Evolutionary conservation across 2,797 vertebrate genomes (phyloP), one percentile per base, ranked within the genome.

Genomic region (Aeoliscus strigatus): DNA sequence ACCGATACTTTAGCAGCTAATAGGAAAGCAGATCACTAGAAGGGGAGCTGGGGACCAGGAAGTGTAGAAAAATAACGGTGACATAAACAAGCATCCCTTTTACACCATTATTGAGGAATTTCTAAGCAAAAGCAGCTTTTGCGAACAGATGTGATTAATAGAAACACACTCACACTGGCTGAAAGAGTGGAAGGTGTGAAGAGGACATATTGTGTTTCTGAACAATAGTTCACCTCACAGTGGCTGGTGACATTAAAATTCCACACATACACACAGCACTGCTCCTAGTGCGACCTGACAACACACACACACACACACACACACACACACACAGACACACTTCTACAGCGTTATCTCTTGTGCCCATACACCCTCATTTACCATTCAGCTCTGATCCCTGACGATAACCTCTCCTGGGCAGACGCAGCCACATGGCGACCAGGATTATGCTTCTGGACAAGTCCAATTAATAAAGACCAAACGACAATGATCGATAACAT

Each of bases 391-490:
- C 59, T 52, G 70, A 80, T 74, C 35, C 44, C 44, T 47, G 37
- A 24, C 21, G 77, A 81, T 81, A 76, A 76, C 75, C 71, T 74
- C 69, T 63, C 39, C 18, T 50, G 39, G 21, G 44, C 33, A 50
- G 40, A 56, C 11, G 31, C 37, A 33, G 60, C 27, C 33, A 25
- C 21, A 32, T 3, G 1, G 30, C 36, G 46, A 54, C 47, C 43
- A 43, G 44, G 58, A 77, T 80, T 77, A 55, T 42, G 26, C 41
- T 47, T 62, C 60, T 62, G 66, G 66, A 75, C 67, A 33, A 72
- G 55, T 58, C 52, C 29, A 74, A 75, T 82, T 78, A 77, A 80
- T 58, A 60, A 39, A 46, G 37, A 55, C 39, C 58, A 55, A 64
- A 75, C 14, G 35, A 67, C 55, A 18, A 51, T 12, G 27, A 66